phyloP scores from a whole-genome alignment of 2,888 invertebrate species.

The Patella caerulea region DNA sequence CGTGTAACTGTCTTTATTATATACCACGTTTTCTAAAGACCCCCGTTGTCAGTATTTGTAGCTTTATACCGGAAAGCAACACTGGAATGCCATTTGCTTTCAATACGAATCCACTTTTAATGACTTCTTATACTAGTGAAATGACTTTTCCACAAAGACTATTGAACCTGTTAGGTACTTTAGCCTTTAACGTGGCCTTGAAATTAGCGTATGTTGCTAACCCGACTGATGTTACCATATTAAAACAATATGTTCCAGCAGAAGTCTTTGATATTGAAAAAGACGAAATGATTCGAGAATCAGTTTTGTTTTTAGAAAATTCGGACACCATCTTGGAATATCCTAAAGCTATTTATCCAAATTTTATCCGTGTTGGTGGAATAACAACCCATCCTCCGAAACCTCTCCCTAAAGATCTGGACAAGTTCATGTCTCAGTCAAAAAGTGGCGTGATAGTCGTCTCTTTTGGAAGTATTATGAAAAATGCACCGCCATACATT shows the following conservation, averaged over 20 bases:
- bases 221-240: not conserved
- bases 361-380: constrained; percentile 44
- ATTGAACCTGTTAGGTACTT: constrained; percentile 7
- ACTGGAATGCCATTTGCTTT: not conserved
- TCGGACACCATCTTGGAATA: constrained; percentile 43
- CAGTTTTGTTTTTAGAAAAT: constrained; percentile 38
- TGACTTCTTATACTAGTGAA: not conserved
- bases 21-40: not conserved
- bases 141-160: constrained; percentile 26
- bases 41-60: not conserved
- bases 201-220: not conserved
- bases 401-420: constrained; percentile 35
- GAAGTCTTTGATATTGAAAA: constrained; percentile 8
- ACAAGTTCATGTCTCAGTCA: constrained; percentile 38
- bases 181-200: not conserved
- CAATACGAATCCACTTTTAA: constrained; percentile 8
- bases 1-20: not conserved
- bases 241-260: not conserved
- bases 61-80: not conserved
- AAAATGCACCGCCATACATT: constrained; percentile 24
- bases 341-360: constrained; percentile 40
- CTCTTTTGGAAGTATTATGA: constrained; percentile 43
- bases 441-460: constrained; percentile 42
- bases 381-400: constrained; percentile 39
- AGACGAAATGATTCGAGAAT: constrained; percentile 20